Evolutionary conservation across 2,888 invertebrate genomes (phyloP), one percentile per base, ranked within the genome.

Genomic region (Girardia tigrina): DNA sequence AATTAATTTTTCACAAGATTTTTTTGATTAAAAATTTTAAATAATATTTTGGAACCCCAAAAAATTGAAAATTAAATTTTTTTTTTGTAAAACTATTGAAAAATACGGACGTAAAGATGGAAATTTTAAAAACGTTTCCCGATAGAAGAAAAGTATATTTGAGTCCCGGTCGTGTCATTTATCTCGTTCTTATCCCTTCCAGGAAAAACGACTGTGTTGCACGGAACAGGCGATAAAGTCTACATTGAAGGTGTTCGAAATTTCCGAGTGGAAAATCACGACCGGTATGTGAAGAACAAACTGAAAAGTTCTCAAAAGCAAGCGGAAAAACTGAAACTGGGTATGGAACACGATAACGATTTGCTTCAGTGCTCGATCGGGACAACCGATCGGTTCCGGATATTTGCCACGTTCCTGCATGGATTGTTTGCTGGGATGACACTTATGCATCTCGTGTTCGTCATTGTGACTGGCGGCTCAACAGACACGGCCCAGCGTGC

Each of bases 261-360:
- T 56, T 56, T 56, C n/a, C 56, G 56, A 56, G 56, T 56, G n/a
- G 56, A 56, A 56, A 16, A 56, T n/a, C 56, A 56, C n/a, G n/a
- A 56, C 23, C n/a, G 23, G 23, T 56, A 56, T 56, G n/a, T 56
- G 56, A 56, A 56, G 23, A 56, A n/a, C 23, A n/a, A 56, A 56
- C 56, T 20, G 23, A 56, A 56, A 56, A n/a, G 4, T 6, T 56
- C 56, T 20, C 20, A 56, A 56, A 56, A 56, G 23, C 56, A 56
- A 56, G 56, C 56, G 4, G 56, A 56, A 56, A 56, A 16, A 56
- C 23, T 56, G 56, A 56, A n/a, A 56, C n/a, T 56, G 2, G n/a
- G 23, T 56, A 4, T 20, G 23, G 56, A 56, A 56, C 4, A 2
- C n/a, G 56, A 56, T 56, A 56, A 56, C n/a, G 4, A 56, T 56